Percentiles rank a stretch among this genome's conserved stretches.
Conservation (phyloP, 53 echinoderm and acorn worm species). For the Pentamera pediparva region DNA sequence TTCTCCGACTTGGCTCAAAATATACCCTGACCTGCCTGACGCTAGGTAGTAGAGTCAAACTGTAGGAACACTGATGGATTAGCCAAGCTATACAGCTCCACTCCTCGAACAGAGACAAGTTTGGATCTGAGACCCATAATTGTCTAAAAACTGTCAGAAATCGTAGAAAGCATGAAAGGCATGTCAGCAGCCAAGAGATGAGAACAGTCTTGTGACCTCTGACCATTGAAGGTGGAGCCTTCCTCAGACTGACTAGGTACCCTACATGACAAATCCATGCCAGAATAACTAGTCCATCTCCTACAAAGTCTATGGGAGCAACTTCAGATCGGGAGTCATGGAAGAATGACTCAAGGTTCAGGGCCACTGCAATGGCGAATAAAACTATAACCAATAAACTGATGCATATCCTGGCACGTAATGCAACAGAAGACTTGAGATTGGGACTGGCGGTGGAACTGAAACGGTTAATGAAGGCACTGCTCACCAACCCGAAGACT, state of each 20-base stretch:
- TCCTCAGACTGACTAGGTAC: constrained; percentile 55
- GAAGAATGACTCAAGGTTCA: neutral
- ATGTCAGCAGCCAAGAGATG: constrained; percentile 59
- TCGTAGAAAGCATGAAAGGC: constrained; percentile 41
- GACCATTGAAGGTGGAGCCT: constrained; percentile 43
- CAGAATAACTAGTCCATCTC: constrained; percentile 39
- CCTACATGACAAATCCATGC: constrained; percentile 73
- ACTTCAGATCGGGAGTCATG: neutral
- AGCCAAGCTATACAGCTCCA: constrained; percentile 36
- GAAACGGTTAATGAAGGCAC: constrained; percentile 51
- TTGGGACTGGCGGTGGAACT: constrained; percentile 55
- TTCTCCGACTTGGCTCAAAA: constrained; percentile 42
- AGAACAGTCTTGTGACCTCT: constrained; percentile 61
- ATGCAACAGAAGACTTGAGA: constrained; percentile 62
- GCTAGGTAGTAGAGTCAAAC: constrained; percentile 61
- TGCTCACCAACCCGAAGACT: constrained; percentile 65
- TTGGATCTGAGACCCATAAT: constrained; percentile 24
- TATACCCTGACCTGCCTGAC: constrained; percentile 49
- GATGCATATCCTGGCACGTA: constrained; percentile 46
- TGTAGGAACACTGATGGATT: constrained; percentile 60
- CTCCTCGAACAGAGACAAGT: constrained; percentile 34
- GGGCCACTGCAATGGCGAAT: constrained; percentile 31
- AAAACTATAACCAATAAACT: constrained; percentile 41
- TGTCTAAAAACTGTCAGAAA: constrained; percentile 52
- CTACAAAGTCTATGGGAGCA: constrained; percentile 66